Percentiles rank a stretch among this genome's conserved stretches.
Conservation (phyloP, 35 echinoderm and acorn worm species). For the Diadema setosum region DNA sequence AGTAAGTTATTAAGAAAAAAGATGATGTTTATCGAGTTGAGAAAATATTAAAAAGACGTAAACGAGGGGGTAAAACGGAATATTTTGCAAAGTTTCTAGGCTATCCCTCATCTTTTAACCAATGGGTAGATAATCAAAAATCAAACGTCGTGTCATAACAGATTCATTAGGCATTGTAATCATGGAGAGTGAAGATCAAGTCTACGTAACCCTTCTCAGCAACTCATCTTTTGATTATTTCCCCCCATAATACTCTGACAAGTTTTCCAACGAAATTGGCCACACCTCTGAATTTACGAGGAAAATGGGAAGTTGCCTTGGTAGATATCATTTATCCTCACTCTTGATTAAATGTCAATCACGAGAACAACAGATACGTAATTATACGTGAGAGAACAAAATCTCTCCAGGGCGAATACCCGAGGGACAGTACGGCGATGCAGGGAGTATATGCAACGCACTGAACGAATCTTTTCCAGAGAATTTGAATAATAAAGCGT, state of each 20-base stretch:
- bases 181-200: slow-evolving; percentile 24
- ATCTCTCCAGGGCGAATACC: background rate
- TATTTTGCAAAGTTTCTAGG: slow-evolving; percentile 80
- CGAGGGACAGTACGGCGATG: background rate
- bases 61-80: slow-evolving; percentile 38
- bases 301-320: slow-evolving; percentile 14
- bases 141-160: background rate
- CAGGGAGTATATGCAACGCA: background rate
- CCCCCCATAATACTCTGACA: background rate
- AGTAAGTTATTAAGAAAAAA: slow-evolving; percentile 26
- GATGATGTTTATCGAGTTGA: slow-evolving; percentile 48
- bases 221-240: background rate
- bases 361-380: background rate
- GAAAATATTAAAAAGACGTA: slow-evolving; percentile 45
- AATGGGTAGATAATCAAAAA: slow-evolving; percentile 65
- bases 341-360: background rate
- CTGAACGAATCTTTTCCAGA: background rate
- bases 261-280: slow-evolving; percentile 10
- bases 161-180: background rate
- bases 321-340: slow-evolving; percentile 13
- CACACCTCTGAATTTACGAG: background rate
- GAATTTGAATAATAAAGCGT: background rate
- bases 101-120: slow-evolving; percentile 73
- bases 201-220: slow-evolving; percentile 24
- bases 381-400: background rate